phyloP scores from a whole-genome alignment of 35 echinoderm and acorn worm genomes.

The Apostichopus californicus region DNA sequence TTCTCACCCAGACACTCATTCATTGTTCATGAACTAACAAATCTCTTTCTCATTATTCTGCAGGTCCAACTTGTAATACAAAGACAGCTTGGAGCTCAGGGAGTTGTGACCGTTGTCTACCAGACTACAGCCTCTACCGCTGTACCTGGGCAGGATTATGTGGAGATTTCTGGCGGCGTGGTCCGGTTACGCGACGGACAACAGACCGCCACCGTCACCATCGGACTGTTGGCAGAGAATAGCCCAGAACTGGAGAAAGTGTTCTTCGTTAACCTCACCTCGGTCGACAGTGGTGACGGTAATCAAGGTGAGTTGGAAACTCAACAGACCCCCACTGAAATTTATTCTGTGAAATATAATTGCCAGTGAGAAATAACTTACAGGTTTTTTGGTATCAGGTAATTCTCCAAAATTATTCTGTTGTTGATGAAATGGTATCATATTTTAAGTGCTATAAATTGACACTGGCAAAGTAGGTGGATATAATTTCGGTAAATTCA shows the following conservation, averaged over 20 bases:
- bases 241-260: conserved; percentile 75
- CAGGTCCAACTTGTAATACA: conserved; percentile 78
- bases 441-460: too few species aligned
- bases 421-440: too few species aligned
- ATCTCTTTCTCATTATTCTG: neutral
- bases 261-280: conserved; percentile 95
- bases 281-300: conserved; percentile 57
- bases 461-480: too few species aligned
- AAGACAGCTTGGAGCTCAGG: conserved; percentile 73
- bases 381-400: too few species aligned
- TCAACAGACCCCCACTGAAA: neutral
- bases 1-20: neutral
- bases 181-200: conserved; percentile 54
- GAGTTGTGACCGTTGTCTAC: conserved; percentile 74
- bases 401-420: too few species aligned
- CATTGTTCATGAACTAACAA: neutral
- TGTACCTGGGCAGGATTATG: conserved; percentile 75
- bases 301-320: conserved; percentile 57
- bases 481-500: too few species aligned
- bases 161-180: conserved; percentile 66
- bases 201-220: conserved; percentile 51
- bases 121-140: conserved; percentile 69
- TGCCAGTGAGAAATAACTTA: neutral
- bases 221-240: conserved; percentile 59
- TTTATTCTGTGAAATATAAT: too few species aligned